Evolutionary conservation across 2,797 vertebrate species (phyloP), one percentile per base, ranked within the genome.

Genomic region (Austrolebias charrua): DNA sequence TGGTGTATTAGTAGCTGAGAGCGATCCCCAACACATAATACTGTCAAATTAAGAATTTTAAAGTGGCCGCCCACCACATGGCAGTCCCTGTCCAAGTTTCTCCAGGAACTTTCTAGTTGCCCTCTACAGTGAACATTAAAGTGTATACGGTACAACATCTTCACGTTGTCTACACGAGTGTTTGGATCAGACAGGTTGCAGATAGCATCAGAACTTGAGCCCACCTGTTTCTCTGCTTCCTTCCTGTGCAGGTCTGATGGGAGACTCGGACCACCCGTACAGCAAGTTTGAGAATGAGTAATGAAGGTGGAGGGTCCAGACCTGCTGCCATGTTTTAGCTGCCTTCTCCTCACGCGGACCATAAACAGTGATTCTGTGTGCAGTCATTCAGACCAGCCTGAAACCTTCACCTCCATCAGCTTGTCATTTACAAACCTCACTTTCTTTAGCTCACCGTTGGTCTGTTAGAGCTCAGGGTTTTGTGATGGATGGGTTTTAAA

Each of bases 221-320:
- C 19, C 20, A 20, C 16, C 0, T 24, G 58, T 55, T 29, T 6
- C 58, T 80, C 24, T 76, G 18, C 55, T 19, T 33, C 50, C 29
- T 24, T 11, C 47, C 46, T 65, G 35, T 87, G 44, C 88, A 97
- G 95, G 93, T 80, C 94, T 96, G 71, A 84, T 96, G 1, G 86
- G 88, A 11, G 94, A 96, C 85, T 90, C 93, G 57, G 95, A 95
- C 88, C 94, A 95, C 75, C 94, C 94, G 0, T 95, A 95, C 87
- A 95, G 92, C 90, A 95, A 94, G 92, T 96, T 93, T 76, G 95
- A 97, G 81, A 96, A 95, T 47, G 94, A 95, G 58, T 96, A 80
- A 92, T 87, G 59, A 75, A 59, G 72, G 14, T n/a, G 60, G 58
- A 61, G 7, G 45, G 20, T 44, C 2, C 1, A 16, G 38, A 16